These are phyloP conservation scores for Chesias legatella DNA, from an alignment of 2,888 invertebrate species.

Conservation along the genomic window DNA sequence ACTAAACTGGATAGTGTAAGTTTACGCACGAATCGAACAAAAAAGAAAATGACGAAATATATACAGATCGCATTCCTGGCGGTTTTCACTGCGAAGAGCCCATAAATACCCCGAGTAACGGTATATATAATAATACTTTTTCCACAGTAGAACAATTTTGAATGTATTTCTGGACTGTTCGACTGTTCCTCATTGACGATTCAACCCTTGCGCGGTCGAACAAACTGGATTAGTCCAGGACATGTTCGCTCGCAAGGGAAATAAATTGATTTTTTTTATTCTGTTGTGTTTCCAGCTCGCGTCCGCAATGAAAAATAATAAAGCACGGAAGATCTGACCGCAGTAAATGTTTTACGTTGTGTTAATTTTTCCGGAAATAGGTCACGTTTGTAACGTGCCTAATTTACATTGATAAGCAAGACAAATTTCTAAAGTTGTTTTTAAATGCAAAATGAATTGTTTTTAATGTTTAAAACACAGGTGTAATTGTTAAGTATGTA, in stretches of 20 bases:
- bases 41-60: conserved; percentile 54
- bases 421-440: conserved; percentile 17
- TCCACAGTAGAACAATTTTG: conserved; percentile 63
- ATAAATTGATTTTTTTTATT: conserved; percentile 76
- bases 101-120: no score
- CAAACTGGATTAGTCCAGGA: conserved; percentile 77
- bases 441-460: conserved; percentile 21
- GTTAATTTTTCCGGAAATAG: conserved; percentile 31
- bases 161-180: conserved; percentile 62
- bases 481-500: not conserved
- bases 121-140: conserved; percentile 69
- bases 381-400: conserved; percentile 31
- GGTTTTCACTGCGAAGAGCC: conserved; percentile 62
- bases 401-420: conserved; percentile 22
- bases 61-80: conserved; percentile 53
- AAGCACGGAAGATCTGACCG: conserved; percentile 53
- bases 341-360: conserved; percentile 44
- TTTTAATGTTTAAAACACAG: conserved; percentile 15
- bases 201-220: conserved; percentile 78
- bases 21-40: conserved; percentile 34
- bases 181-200: conserved; percentile 74
- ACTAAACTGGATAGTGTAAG: conserved; percentile 24
- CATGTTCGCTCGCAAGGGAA: conserved; percentile 74
- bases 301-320: conserved; percentile 70
- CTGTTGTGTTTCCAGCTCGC: conserved; percentile 58